phyloP scores from a whole-genome alignment of 2,888 invertebrate species.

The Drosophila koepferae region DNA sequence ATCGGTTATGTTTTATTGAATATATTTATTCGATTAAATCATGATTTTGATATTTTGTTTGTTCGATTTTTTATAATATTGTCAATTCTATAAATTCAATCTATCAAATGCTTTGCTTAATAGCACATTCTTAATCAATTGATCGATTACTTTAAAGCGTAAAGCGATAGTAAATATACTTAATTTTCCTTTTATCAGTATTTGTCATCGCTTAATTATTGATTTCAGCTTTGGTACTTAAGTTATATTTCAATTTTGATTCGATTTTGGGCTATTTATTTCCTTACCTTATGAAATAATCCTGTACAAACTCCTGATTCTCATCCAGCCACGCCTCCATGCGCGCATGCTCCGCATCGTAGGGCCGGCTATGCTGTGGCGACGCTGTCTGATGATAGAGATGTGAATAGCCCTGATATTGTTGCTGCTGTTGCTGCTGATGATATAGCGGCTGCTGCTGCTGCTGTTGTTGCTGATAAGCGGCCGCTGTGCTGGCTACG shows the following conservation, averaged over 20 bases:
- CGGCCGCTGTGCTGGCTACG: conserved; percentile 66
- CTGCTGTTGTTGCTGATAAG: conserved; percentile 60
- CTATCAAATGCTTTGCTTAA: too few relatives aligned
- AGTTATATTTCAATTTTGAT: neutral
- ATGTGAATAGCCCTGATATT: conserved; percentile 63
- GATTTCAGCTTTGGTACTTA: neutral
- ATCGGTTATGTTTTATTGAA: too few relatives aligned
- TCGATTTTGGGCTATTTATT: accelerated
- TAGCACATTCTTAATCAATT: too few relatives aligned
- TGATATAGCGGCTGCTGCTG: conserved; percentile 31
- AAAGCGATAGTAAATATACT: too few relatives aligned
- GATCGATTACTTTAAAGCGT: too few relatives aligned
- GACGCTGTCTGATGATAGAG: conserved; percentile 63
- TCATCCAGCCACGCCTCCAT: conserved; percentile 99
- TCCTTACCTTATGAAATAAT: conserved; percentile 95
- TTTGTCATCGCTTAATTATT: neutral
- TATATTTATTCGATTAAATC: too few relatives aligned
- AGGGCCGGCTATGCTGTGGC: conserved; percentile 85
- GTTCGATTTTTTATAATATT: too few relatives aligned
- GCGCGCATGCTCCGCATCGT: conserved; percentile 94
- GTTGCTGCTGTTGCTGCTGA: conserved; percentile 54
- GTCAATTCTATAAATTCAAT: too few relatives aligned
- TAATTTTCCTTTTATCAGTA: too few relatives aligned
- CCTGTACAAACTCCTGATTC: conserved; percentile 97
- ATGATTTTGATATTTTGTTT: too few relatives aligned